These are phyloP conservation scores for Liopterus haemorrhoidalis DNA, from an alignment of 2,888 invertebrate genomes.

Conservation along the genomic window DNA sequence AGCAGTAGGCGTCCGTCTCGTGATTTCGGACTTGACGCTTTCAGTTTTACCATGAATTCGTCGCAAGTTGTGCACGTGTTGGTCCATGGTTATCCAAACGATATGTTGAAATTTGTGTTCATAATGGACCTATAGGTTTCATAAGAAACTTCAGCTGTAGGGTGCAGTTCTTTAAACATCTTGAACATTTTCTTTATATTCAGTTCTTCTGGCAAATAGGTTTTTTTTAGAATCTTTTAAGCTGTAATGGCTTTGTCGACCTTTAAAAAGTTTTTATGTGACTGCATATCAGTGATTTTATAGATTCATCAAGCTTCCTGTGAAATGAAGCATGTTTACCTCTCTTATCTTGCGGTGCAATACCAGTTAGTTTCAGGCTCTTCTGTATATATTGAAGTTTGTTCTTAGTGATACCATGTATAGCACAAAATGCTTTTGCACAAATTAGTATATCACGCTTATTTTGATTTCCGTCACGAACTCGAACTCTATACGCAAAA, in stretches of 20 bases:
- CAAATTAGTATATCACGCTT: constrained; percentile 5
- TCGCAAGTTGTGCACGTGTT: no score
- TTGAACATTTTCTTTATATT: constrained; percentile 9
- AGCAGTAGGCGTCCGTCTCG: no score
- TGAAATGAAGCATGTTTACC: neutral
- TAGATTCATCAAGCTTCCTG: neutral
- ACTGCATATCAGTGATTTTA: neutral
- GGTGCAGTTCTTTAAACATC: no score
- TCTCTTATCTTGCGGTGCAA: constrained; percentile 9
- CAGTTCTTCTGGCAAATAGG: constrained; percentile 5
- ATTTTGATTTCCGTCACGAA: neutral
- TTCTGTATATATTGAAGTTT: constrained; percentile 11
- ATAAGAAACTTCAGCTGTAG: no score
- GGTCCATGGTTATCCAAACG: no score
- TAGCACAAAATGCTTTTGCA: constrained; percentile 2
- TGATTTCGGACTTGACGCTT: no score
- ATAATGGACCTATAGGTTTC: no score
- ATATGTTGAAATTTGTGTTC: no score
- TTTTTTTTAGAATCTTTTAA: constrained; percentile 4
- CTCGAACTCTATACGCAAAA: constrained; percentile 5
- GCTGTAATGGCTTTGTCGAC: neutral
- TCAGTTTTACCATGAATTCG: no score
- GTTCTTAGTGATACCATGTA: constrained; percentile 7
- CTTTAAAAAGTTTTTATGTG: constrained; percentile 9
- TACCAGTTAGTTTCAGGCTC: constrained; percentile 3